These are phyloP conservation scores for Hofmannophila pseudospretella DNA, from an alignment of 2,888 invertebrate species.

Conservation along the genomic window DNA sequence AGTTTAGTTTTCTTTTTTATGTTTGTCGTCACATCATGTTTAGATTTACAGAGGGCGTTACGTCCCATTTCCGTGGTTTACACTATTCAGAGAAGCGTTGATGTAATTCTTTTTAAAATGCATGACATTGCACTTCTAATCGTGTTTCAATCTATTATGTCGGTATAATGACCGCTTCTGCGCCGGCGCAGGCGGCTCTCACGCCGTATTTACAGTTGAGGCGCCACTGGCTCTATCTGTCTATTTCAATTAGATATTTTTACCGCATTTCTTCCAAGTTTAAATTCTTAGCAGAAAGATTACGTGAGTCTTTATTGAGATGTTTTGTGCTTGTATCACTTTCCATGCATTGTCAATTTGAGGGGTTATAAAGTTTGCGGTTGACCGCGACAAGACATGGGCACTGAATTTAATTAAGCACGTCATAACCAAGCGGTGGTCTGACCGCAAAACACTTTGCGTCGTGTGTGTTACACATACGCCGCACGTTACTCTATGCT, in stretches of 20 bases:
- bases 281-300: no score
- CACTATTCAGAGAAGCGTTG: constrained; percentile 14
- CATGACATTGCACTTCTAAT: constrained; percentile 45
- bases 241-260: constrained; percentile 3
- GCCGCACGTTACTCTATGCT: not conserved
- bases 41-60: no score
- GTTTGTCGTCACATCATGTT: no score
- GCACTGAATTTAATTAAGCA: constrained; percentile 48
- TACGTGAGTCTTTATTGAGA: no score
- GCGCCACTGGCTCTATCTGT: constrained; percentile 3
- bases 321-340: not conserved
- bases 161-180: constrained; percentile 34
- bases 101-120: constrained; percentile 38
- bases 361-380: constrained; percentile 30
- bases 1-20: no score
- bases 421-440: constrained; percentile 30
- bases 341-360: constrained; percentile 1
- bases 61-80: no score
- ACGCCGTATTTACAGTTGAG: constrained; percentile 5
- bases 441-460: constrained; percentile 34
- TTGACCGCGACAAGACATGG: constrained; percentile 35
- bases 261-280: not conserved
- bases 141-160: constrained; percentile 26
- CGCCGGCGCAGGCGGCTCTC: constrained; percentile 5
- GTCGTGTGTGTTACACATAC: constrained; percentile 34